These are phyloP conservation scores for Spheniscus humboldti DNA, from an alignment of 2,797 vertebrate genomes.

Conservation along the genomic window DNA sequence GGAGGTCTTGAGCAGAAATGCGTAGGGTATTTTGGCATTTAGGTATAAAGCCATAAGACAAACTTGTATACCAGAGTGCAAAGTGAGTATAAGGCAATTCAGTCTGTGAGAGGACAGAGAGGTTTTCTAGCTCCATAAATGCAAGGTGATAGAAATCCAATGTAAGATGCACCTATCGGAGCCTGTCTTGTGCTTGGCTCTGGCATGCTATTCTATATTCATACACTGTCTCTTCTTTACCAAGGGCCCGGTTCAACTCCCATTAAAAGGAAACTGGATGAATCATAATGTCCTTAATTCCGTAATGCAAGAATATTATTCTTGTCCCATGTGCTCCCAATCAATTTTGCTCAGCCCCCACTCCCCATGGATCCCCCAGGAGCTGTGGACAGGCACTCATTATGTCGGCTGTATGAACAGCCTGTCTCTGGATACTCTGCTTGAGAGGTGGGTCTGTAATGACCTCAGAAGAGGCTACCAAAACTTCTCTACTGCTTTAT, in stretches of 20 bases:
- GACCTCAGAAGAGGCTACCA: not conserved
- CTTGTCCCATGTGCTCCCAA: rapidly evolving
- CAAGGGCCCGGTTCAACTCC: not conserved
- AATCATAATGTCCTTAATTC: not conserved
- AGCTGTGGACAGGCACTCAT: rapidly evolving
- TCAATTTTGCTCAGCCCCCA: rapidly evolving
- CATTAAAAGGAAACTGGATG: not conserved
- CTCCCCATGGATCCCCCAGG: rapidly evolving
- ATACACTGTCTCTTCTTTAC: not conserved
- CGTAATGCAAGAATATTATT: not conserved
- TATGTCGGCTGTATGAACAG: rapidly evolving
- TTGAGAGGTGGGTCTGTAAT: not conserved
- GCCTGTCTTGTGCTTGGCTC: not conserved
- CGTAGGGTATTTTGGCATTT: not conserved
- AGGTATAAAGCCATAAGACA: not conserved
- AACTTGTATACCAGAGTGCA: not conserved
- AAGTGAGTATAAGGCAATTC: not conserved
- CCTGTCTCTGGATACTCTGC: not conserved
- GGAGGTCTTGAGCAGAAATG: not conserved
- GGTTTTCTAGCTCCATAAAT: not conserved
- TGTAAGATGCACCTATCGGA: rapidly evolving
- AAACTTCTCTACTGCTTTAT: not conserved
- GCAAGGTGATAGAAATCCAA: not conserved
- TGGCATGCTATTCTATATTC: not conserved
- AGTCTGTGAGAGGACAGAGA: not conserved